Base-by-base conservation (phyloP, 2,888 invertebrate genomes). In the Coremacera marginata region DNA sequence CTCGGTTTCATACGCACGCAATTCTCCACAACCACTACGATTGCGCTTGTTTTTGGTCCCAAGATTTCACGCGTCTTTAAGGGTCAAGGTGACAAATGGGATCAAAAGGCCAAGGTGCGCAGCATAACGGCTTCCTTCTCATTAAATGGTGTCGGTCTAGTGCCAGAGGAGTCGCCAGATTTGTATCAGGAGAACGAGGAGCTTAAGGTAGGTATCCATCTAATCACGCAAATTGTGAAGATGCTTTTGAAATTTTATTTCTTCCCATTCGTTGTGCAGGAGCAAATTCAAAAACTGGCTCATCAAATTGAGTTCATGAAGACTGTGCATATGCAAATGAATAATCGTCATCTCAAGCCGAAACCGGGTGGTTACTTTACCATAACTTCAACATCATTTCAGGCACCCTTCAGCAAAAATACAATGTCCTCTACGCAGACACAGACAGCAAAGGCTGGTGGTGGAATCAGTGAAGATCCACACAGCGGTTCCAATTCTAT, bases 231-330 rank as follows among this genome's bases (percentile, higher is more conserved):
- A 37, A 37, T n/a, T n/a, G 8, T 37, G 3, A 37, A 37, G 7
- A 5, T 37, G 8, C 37, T 37, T 8, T 74, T 68, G 44, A 19
- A 68, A 52, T 44, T 60, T 74, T 63, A 44, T 65, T 74, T n/a
- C 57, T 60, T n/a, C 1, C 25, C 1, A 11, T 44, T 44, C 25
- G 2, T 37, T 37, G 37, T 67, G 71, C 49, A 96, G 95, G 96
- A 97, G 88, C 96, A 97, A 90, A 94, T 97, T 49, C 96, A 96
- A 85, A 96, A 96, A 88, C 90, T 97, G 81, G 96, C 96, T 0
- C 95, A 95, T 31, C 96, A 96, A 89, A 96, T 97, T 83, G 96
- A 97, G 89, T 95, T 95, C 89, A 96, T 96, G 95, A 96, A 96
- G 90, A 96, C 96, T 88, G 96, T 96, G 25, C 95, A 96, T 86